phyloP scores from a whole-genome alignment of 2,797 vertebrate species.

The Phrynocephalus forsythii region DNA sequence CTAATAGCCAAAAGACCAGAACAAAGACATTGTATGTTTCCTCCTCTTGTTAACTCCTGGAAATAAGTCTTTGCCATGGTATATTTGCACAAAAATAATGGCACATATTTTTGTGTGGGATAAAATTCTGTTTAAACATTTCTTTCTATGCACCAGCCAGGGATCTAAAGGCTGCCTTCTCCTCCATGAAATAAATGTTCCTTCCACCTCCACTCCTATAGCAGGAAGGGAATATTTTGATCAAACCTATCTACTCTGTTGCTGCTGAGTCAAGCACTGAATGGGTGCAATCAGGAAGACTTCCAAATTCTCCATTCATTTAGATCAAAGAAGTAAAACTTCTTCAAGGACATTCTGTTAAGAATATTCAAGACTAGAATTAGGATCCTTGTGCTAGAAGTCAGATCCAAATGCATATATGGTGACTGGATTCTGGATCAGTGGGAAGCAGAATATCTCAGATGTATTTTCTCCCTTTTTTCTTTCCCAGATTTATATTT shows the following conservation, averaged over 20 bases:
- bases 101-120: not conserved
- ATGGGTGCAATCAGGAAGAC: not conserved
- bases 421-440: too few species aligned
- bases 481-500: too few species aligned
- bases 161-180: not conserved
- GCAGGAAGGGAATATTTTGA: not conserved
- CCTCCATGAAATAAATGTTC: not conserved
- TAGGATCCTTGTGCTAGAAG: too few species aligned
- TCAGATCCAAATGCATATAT: too few species aligned
- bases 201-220: too few species aligned
- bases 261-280: not conserved
- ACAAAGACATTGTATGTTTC: not conserved
- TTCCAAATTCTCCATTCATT: not conserved
- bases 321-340: not conserved
- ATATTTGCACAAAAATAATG: not conserved
- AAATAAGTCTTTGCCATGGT: slow-evolving; percentile 10
- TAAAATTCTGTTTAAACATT: not conserved
- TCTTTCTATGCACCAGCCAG: not conserved
- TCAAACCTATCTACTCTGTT: not conserved
- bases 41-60: not conserved
- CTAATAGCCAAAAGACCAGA: slow-evolving; percentile 12
- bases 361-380: not conserved
- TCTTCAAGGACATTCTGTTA: not conserved
- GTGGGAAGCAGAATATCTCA: too few species aligned
- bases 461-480: too few species aligned